A percentile compares a stretch with the other conserved stretches of the same genome.
These are phyloP conservation scores for Tetheella fluctuosa DNA, from an alignment of 2,888 invertebrate species.

Conservation along the genomic window DNA sequence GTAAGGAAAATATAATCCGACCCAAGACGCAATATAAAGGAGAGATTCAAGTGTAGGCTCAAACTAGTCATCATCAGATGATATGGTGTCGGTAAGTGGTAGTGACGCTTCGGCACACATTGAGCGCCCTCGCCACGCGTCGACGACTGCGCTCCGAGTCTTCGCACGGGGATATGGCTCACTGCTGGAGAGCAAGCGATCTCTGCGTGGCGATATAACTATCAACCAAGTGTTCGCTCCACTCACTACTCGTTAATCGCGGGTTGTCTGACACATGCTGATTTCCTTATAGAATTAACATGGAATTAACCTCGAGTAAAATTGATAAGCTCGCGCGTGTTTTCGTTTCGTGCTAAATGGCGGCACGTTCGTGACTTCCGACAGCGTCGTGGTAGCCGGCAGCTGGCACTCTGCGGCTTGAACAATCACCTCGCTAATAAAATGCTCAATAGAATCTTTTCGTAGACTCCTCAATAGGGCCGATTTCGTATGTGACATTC, in stretches of 20 bases:
- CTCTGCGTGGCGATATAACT: background rate
- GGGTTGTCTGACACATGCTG: background rate
- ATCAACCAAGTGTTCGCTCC: too few species aligned
- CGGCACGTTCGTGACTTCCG: constrained; percentile 1
- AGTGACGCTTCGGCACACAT: constrained; percentile 1
- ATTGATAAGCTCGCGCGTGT: background rate
- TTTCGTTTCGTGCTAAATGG: background rate
- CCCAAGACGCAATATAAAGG: too few species aligned
- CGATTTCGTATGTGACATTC: background rate
- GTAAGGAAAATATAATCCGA: too few species aligned
- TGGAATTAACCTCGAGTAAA: background rate
- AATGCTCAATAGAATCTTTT: background rate
- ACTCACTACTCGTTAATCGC: too few species aligned
- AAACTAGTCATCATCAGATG: background rate
- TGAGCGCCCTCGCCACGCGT: background rate
- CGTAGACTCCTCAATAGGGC: background rate
- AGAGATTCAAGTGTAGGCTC: background rate
- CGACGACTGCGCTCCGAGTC: background rate
- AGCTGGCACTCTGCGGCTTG: background rate
- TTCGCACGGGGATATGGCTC: background rate
- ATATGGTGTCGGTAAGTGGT: background rate
- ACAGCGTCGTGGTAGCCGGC: background rate
- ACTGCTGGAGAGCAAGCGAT: background rate
- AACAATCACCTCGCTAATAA: background rate
- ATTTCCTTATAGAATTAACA: background rate